Evolutionary conservation across 2,888 invertebrate species (phyloP), one percentile per base, ranked within the genome.

Genomic region (Pedicia rivosa): DNA sequence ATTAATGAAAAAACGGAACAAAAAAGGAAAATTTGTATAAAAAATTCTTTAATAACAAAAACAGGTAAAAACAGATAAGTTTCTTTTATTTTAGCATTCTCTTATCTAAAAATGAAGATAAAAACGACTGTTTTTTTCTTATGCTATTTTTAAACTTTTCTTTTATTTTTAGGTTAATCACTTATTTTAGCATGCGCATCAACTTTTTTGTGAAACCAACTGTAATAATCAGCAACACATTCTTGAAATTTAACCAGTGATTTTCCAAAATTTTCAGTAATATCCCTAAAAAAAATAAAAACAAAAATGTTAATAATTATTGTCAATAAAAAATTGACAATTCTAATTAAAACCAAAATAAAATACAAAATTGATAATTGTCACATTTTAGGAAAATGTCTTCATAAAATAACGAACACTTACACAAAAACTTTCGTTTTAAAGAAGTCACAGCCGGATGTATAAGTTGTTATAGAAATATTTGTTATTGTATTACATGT

Each of bases 351-450:
- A 27, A 17, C 20, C 5, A 6, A 6, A 14, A 28, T 10, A 32
- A 12, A 32, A 38, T 25, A 14, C 35, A 36, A 36, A 29, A 17
- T 15, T 7, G 25, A 24, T 6, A 20, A 20, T 6, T 20, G 8
- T 5, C 5, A 20, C 20, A 33, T 17, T 32, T 33, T 16, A 24
- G 27, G 33, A 26, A 32, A 24, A 24, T 14, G n/a, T n/a, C n/a
- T n/a, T n/a, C n/a, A 28, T n/a, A 29, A 38, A 24, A 35, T 34
- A 19, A 30, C 10, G 13, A 42, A 49, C 51, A 77, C 82, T 78
- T 65, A 83, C 83, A 81, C 67, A 63, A 83, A 79, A 39, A 83
- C 74, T 64, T 79, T 78, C 37, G 73, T 75, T 53, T 68, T 72
- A 51, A 81, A 63, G 63, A 78, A 78, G 42, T 70, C 66, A 8